phyloP scores from a whole-genome alignment of 2,888 invertebrate species.

The Andrena dorsata region DNA sequence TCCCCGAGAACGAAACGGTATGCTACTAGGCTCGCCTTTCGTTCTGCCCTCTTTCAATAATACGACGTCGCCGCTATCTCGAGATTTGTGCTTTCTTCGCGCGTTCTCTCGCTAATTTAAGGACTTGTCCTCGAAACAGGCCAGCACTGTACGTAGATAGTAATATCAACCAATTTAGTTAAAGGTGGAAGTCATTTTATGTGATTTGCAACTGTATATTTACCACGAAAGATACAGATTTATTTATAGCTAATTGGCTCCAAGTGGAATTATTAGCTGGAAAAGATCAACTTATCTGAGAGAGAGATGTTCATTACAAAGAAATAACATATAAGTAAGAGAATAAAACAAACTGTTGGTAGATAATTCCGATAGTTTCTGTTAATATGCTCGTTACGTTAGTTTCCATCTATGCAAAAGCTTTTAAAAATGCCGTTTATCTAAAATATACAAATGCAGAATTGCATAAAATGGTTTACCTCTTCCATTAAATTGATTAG shows the following conservation, averaged over 20 bases:
- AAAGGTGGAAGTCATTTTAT: slow-evolving; percentile 66
- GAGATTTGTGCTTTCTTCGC: too few species aligned
- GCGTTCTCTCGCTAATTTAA: too few species aligned
- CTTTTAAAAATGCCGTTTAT: slow-evolving; percentile 11
- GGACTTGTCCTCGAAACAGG: too few species aligned
- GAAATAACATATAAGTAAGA: not conserved
- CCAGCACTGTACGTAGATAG: slow-evolving; percentile 68
- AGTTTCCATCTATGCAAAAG: slow-evolving; percentile 9
- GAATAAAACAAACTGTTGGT: slow-evolving; percentile 11
- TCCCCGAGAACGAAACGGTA: too few species aligned
- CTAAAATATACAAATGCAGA: slow-evolving; percentile 59
- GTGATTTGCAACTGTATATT: slow-evolving; percentile 56
- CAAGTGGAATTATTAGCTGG: not conserved
- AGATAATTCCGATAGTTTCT: slow-evolving; percentile 16
- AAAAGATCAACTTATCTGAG: slow-evolving; percentile 16
- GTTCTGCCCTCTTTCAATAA: too few species aligned
- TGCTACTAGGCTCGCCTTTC: too few species aligned
- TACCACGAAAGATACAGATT: slow-evolving; percentile 8
- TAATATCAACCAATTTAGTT: slow-evolving; percentile 70
- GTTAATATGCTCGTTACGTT: slow-evolving; percentile 11
- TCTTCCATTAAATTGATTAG: slow-evolving; percentile 67
- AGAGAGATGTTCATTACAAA: slow-evolving; percentile 9
- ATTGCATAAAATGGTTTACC: slow-evolving; percentile 63
- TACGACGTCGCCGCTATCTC: too few species aligned
- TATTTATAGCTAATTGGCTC: not conserved